Conservation (phyloP, 1,140 invertebrate genomes). For the Polypedilum vanderplanki region DNA sequence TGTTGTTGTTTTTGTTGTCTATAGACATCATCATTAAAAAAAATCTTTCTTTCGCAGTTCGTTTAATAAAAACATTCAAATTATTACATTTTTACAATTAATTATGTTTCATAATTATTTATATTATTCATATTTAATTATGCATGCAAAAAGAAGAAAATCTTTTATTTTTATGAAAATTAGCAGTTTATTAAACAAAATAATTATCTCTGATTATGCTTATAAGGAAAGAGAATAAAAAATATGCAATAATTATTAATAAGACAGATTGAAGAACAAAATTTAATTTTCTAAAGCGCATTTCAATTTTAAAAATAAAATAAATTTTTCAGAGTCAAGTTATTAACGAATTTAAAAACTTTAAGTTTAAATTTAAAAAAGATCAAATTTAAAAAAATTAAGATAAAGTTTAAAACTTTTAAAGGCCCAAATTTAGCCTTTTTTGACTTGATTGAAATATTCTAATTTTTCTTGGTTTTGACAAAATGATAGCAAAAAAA, state of each 20-base stretch:
- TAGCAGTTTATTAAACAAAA: neutral
- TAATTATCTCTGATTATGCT: constrained; percentile 6
- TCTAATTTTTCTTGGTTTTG: too few species aligned
- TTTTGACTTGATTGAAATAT: too few species aligned
- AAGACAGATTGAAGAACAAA: neutral
- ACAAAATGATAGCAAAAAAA: too few species aligned
- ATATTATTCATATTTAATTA: constrained; percentile 8
- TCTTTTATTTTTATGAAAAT: constrained; percentile 8
- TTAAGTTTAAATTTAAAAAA: too few species aligned
- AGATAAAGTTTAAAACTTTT: too few species aligned
- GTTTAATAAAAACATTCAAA: neutral
- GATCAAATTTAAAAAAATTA: too few species aligned
- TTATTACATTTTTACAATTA: constrained; percentile 15
- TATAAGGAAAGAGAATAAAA: neutral
- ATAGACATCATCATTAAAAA: neutral
- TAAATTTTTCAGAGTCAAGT: too few species aligned
- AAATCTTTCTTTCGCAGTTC: neutral
- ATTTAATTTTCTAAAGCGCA: too few species aligned
- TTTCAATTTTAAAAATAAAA: too few species aligned
- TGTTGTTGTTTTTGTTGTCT: neutral
- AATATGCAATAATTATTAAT: neutral
- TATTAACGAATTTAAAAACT: too few species aligned
- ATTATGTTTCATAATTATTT: constrained; percentile 14
- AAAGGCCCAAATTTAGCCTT: too few species aligned
- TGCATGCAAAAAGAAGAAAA: neutral